Percentiles rank a stretch among this genome's conserved stretches.
phyloP scores from a whole-genome alignment of 1,140 invertebrate genomes.

The Cotesia typhae region DNA sequence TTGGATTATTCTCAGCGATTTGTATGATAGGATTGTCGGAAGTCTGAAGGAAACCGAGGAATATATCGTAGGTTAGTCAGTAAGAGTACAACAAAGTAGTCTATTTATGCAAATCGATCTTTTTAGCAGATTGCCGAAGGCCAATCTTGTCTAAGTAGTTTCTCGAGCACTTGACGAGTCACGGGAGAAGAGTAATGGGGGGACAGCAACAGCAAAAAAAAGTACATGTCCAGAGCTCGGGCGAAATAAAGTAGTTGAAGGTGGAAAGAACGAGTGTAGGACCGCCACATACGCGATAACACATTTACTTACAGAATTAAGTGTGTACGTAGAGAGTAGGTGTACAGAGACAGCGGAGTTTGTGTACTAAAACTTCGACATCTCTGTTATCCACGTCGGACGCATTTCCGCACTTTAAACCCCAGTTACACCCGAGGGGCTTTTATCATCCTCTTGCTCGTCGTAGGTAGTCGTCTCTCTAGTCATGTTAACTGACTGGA shows the following conservation, averaged over 20 bases:
- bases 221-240: conserved; percentile 1
- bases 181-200: not conserved
- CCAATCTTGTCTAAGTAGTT: conserved; percentile 35
- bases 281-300: too few species aligned
- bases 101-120: conserved; percentile 33
- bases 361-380: conserved; percentile 23
- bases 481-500: conserved; percentile 7
- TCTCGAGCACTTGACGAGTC: conserved; percentile 8
- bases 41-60: too few species aligned
- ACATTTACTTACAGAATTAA: not conserved
- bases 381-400: conserved; percentile 14
- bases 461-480: not conserved
- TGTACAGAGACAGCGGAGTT: not conserved
- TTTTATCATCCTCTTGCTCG: conserved; percentile 13
- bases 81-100: not conserved
- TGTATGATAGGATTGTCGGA: too few species aligned
- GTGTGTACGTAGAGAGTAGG: not conserved
- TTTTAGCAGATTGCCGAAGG: conserved; percentile 31
- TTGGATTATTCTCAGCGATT: too few species aligned
- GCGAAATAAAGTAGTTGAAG: too few species aligned
- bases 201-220: not conserved
- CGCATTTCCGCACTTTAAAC: conserved; percentile 33
- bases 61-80: too few species aligned
- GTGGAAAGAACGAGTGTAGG: too few species aligned
- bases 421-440: conserved; percentile 23